Evolutionary conservation across 2,888 invertebrate genomes (phyloP).

Genomic region (Elysia crispata): DNA sequence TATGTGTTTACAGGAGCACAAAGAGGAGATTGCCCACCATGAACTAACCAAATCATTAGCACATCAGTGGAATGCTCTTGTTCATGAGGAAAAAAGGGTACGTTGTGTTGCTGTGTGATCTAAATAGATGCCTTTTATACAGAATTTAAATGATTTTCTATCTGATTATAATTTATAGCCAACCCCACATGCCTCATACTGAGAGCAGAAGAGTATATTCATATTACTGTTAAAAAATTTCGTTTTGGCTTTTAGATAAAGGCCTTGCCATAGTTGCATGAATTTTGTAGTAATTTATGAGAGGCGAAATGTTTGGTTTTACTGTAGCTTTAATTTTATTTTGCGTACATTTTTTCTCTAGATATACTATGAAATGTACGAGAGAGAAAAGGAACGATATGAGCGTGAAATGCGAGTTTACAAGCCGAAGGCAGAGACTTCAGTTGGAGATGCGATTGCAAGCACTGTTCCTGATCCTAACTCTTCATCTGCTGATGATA

Average conservation of each 20-base stretch:
- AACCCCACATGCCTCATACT: no score
- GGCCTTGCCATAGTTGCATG: no score
- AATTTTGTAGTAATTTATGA: no score
- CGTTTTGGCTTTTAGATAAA: no score
- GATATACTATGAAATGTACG: slow-evolving; percentile 72
- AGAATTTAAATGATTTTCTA: no score
- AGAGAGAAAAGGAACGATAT: slow-evolving; percentile 67
- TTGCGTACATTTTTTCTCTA: slow-evolving; percentile 44
- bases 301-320: no score
- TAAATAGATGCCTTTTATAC: no score
- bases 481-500: slow-evolving; percentile 18
- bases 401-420: slow-evolving; percentile 62
- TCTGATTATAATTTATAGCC: no score
- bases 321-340: neutral
- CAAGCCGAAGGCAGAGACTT: slow-evolving; percentile 41
- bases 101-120: neutral
- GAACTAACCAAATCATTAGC: slow-evolving; percentile 71
- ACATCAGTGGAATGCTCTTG: slow-evolving; percentile 68
- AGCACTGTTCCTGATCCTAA: slow-evolving; percentile 23
- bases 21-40: slow-evolving; percentile 69
- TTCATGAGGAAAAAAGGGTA: slow-evolving; percentile 72
- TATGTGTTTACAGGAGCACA: slow-evolving; percentile 62
- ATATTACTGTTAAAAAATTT: no score
- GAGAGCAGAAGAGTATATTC: no score
- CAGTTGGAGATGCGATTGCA: slow-evolving; percentile 17